Percentiles rank a stretch among this genome's conserved stretches.
These are phyloP conservation scores for Elgaria multicarinata DNA, from an alignment of 2,113 vertebrate species.

Conservation along the genomic window DNA sequence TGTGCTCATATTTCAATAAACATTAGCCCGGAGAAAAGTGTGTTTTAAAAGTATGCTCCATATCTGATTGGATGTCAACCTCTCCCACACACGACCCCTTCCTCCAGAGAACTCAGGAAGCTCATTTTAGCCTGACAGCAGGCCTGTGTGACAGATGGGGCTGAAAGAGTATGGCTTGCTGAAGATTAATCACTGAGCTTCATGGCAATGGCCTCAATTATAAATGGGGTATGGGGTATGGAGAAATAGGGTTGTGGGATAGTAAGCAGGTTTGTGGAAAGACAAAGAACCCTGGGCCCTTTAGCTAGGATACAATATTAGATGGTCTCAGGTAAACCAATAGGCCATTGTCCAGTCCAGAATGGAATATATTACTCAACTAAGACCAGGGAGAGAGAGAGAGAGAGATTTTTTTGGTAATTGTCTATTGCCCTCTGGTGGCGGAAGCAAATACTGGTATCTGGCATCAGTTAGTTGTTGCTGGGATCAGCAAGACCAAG, in stretches of 20 bases:
- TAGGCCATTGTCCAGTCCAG: not conserved
- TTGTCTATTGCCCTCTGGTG: constrained; percentile 7
- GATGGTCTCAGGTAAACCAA: not conserved
- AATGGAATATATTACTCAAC: not conserved
- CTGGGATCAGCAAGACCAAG: not conserved
- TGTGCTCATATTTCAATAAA: not conserved
- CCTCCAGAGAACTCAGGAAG: not conserved
- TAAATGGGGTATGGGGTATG: not conserved
- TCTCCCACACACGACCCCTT: not conserved
- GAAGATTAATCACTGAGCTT: not conserved
- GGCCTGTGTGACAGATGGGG: not conserved
- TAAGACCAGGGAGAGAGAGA: not conserved
- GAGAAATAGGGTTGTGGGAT: too few species aligned
- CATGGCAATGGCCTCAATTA: not conserved
- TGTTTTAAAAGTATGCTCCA: not conserved
- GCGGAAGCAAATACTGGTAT: not conserved
- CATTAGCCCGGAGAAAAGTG: not conserved
- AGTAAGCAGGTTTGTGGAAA: not conserved
- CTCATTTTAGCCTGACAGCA: not conserved
- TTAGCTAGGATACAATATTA: not conserved
- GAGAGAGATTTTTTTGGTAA: not conserved
- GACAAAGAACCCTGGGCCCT: not conserved
- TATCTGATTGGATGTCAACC: not conserved
- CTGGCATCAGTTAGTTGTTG: not conserved
- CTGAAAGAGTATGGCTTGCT: not conserved